Base-by-base conservation (phyloP, 2,888 invertebrate species). In the Drosophila nigritarsus region DNA sequence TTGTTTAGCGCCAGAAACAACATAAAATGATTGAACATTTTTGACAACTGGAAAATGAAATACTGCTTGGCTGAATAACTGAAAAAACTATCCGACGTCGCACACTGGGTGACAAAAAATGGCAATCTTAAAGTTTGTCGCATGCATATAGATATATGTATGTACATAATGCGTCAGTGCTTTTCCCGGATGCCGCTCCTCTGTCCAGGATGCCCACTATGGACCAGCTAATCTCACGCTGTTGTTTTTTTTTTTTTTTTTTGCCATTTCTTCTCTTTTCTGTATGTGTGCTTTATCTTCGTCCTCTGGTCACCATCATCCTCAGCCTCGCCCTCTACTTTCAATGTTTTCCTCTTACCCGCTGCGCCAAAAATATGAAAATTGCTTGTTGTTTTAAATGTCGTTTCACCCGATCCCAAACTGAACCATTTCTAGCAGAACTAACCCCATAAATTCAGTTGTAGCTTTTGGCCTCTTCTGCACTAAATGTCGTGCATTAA, bases 351-450 rank as follows among this genome's bases (percentile, higher is more conserved):
- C 62, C 69, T 58, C 59, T 54, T 56, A 20, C 65, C 56, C 49
- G 64, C 63, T 71, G 69, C 63, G 81, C 71, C 78, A 78, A 83
- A 83, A 87, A 87, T 83, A 87, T 81, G 73, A 84, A 87, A 83
- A 84, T 82, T 71, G 79, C 73, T 75, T 65, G 73, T 64, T 67
- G 50, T 72, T 78, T 55, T 60, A 40, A 70, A 32, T 64, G 54
- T 48, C 42, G 49, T 55, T 45, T 61, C 15, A 36, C 61, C 27
- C 48, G 40, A 49, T 38, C 20, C 54, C 45, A 59, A 58, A 51
- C 54, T 55, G 55, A 73, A 56, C 32, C 45, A 54, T 65, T 62
- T 59, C 20, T 38, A 32, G 48, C 48, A 27, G 36, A 40, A 50
- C 56, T 69, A 61, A 60, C 70, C 66, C 81, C 73, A 73, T 76